Base-by-base conservation (phyloP, 2,797 vertebrate species). In the Vespertilio murinus region DNA sequence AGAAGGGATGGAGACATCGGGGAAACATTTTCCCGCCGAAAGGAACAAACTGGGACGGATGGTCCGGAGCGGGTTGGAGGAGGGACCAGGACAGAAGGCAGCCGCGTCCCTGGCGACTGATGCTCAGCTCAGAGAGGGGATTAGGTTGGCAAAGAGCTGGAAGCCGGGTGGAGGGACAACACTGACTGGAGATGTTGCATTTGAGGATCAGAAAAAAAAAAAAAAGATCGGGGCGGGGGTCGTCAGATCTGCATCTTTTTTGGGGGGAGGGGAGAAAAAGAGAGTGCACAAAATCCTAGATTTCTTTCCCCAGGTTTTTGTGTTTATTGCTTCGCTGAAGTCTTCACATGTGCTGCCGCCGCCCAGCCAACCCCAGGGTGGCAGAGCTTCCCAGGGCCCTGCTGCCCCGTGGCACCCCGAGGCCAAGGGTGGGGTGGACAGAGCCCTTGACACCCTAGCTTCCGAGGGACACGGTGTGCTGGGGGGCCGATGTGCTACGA, bases 281-380 rank as follows among this genome's bases (percentile, higher is more conserved):
- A 94, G 96, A 95, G 93, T 96, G 93, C 96, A 97, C 88, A 97
- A 95, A 97, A 96, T 2, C 84, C 59, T 80, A 95, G 94, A 18
- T 80, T 49, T 80, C 28, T 80, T 95, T 65, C 49, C 65, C 85
- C 93, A 96, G 96, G 93, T 77, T 97, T 94, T 61, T 95, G 95
- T 97, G 97, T 94, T 98, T 98, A 98, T 98, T 98, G 98, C 98
- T 98, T 88, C 97, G 95, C 97, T 96, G 97, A 97, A 97, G 94
- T 80, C 42, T 59, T 92, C 93, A 79, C 11, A 2, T 38, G 96
- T 95, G 97, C 96, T 95, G 97, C 96, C 85, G 73, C 90, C 20
- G 73, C 93, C 88, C 45, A 1, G 84, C 22, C 25, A 35, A 75
- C 23, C 81, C 65, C 18, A 17, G 90, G 56, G 30, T 45, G 91